Evolutionary conservation across 37 sponge, comb jelly and placozoan genomes (phyloP).

Genomic region (Lycopodina hypogea): DNA sequence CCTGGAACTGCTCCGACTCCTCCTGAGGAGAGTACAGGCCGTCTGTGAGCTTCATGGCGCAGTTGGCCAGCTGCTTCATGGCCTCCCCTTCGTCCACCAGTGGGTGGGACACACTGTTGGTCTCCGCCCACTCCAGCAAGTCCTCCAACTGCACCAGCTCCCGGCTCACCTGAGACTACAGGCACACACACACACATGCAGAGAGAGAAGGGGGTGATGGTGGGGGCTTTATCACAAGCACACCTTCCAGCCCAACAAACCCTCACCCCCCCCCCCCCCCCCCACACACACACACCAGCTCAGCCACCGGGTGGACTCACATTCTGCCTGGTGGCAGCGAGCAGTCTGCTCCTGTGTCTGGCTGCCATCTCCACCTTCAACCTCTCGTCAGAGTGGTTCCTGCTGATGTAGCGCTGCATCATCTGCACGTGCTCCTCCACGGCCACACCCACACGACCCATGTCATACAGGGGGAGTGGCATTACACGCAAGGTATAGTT

Average conservation of each 20-base stretch:
- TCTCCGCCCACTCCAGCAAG: slow-evolving; percentile 25
- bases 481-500: slow-evolving; percentile 75
- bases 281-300: neutral
- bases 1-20: slow-evolving; percentile 66
- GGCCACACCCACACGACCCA: slow-evolving; percentile 15
- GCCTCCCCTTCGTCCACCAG: slow-evolving; percentile 11
- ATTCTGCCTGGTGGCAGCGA: slow-evolving; percentile 62
- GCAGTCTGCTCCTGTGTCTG: slow-evolving; percentile 38
- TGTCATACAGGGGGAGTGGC: slow-evolving; percentile 66
- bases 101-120: neutral
- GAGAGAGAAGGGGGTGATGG: neutral
- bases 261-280: neutral
- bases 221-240: too few species aligned
- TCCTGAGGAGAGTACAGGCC: slow-evolving; percentile 58
- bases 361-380: slow-evolving; percentile 59
- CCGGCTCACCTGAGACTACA: slow-evolving; percentile 45
- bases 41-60: slow-evolving; percentile 46
- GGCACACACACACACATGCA: neutral
- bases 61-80: slow-evolving; percentile 61
- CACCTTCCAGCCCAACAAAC: neutral
- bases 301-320: slow-evolving; percentile 29
- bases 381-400: slow-evolving; percentile 79
- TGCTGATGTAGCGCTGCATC: slow-evolving; percentile 56
- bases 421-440: slow-evolving; percentile 29
- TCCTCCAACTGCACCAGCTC: slow-evolving; percentile 75